A percentile compares a stretch with the other conserved stretches of the same genome.
Conservation (phyloP, 2,888 invertebrate genomes). For the Sympetrum striolatum region DNA sequence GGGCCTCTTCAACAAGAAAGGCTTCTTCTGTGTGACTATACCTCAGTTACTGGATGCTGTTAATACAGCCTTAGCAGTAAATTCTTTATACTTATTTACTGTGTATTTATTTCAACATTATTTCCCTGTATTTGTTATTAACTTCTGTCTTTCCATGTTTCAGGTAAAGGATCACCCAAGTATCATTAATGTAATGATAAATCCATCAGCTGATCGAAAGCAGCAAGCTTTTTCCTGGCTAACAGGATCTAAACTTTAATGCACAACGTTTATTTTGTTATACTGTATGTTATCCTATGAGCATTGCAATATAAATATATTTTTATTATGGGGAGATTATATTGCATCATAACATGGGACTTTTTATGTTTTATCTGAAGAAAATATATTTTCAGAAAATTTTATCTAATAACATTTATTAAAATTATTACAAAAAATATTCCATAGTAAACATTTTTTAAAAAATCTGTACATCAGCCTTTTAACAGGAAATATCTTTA, state of each 20-base stretch:
- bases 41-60: slow-evolving; percentile 78
- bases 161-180: slow-evolving; percentile 75
- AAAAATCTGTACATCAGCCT: background rate
- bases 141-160: slow-evolving; percentile 31
- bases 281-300: background rate
- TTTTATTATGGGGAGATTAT: background rate
- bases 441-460: background rate
- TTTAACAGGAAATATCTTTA: too few species aligned
- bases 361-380: background rate
- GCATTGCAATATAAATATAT: background rate
- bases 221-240: slow-evolving; percentile 91
- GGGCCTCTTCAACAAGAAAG: slow-evolving; percentile 82
- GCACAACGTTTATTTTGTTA: background rate
- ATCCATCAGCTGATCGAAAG: slow-evolving; percentile 87
- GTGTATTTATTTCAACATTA: background rate
- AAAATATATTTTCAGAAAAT: background rate
- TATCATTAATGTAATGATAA: slow-evolving; percentile 90
- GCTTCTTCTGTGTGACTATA: slow-evolving; percentile 79
- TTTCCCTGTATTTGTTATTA: background rate
- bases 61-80: slow-evolving; percentile 67
- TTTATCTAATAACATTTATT: background rate
- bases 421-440: background rate
- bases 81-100: background rate
- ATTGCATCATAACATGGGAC: background rate
- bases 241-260: slow-evolving; percentile 86